Evolutionary conservation across 1,140 invertebrate species (phyloP).

Genomic region (Drosophila parvula): DNA sequence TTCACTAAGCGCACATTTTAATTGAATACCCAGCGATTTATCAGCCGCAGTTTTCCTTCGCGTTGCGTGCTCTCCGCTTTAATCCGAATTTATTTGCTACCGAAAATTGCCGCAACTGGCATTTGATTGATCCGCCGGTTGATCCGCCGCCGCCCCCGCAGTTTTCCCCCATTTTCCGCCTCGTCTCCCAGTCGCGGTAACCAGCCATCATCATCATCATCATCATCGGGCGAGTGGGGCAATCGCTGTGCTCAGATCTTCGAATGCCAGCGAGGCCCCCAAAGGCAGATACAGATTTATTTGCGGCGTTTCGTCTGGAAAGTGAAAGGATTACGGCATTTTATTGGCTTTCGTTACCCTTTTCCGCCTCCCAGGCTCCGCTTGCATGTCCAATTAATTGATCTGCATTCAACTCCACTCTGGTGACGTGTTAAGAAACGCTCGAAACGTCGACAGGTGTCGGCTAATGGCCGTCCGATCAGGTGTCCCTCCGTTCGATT

Average conservation of each 20-base stretch:
- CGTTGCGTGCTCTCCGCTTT: constrained; percentile 38
- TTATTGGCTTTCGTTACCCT: constrained; percentile 65
- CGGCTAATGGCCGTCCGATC: constrained; percentile 43
- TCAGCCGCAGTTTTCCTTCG: constrained; percentile 23
- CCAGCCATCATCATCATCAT: constrained; percentile 27
- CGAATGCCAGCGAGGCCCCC: constrained; percentile 32
- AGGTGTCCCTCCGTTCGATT: constrained; percentile 22
- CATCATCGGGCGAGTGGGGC: constrained; percentile 34
- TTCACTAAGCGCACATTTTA: constrained; percentile 44
- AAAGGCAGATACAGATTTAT: constrained; percentile 64
- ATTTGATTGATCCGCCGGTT: constrained; percentile 63
- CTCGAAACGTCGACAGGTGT: constrained; percentile 55
- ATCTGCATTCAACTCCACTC: constrained; percentile 25
- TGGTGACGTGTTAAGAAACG: constrained; percentile 50
- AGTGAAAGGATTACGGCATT: constrained; percentile 72
- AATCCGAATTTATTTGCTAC: constrained; percentile 40
- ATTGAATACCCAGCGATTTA: constrained; percentile 59
- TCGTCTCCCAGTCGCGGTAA: constrained; percentile 17
- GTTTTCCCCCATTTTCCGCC: constrained; percentile 10
- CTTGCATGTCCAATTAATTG: constrained; percentile 80
- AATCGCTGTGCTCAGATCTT: constrained; percentile 50
- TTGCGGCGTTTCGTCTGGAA: constrained; percentile 45
- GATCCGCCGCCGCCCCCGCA: constrained; percentile 31
- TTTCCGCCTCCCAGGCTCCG: constrained; percentile 20
- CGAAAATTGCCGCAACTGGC: constrained; percentile 50